Base-by-base conservation (phyloP, 2,797 vertebrate species). In the Heliangelus exortis region DNA sequence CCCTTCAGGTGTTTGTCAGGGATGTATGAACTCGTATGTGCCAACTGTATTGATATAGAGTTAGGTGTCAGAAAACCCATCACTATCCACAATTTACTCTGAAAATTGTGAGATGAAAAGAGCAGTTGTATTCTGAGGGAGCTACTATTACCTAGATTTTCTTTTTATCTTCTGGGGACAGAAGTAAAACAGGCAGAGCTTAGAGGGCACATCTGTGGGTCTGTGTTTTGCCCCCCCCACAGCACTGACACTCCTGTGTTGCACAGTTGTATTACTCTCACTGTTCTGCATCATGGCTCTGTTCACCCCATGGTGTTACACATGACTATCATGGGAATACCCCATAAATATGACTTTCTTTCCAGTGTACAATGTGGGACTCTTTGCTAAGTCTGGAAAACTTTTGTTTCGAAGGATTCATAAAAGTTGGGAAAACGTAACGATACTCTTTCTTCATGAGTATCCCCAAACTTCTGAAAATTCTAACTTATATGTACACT, bases 71-170 rank as follows among this genome's bases (percentile, higher is more conserved):
- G 45, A 58, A 66, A 89, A 34, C 1, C 2, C 47, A 75, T 33
- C 16, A 5, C 28, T 29, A 12, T 53, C 58, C 21, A 9, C 51
- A 76, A 14, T 15, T 62, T 50, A 51, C 28, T 57, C 55, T 59
- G 63, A 41, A 67, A 85, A 48, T 8, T 10, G 12, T 63, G 48
- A 50, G 26, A 45, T 62, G 13, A 48, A 50, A 80, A 76, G 55
- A 78, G 9, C 14, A 47, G 7, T 17, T 73, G 36, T 88, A 4
- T 73, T 86, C 63, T 85, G 79, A 61, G 63, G 58, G 50, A 76
- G n/a, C 21, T 77, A 55, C 0, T 0, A 18, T 26, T 66, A 39
- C 22, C n/a, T 15, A 29, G 1, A 15, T 62, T 68, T 51, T 9
- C 50, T 62, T 51, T 77, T 22, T 29, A 0, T 67, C 15, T 75